A percentile compares a stretch with the other conserved stretches of the same genome.
phyloP scores from a whole-genome alignment of 2,888 invertebrate genomes.

The Agriotes lineatus region DNA sequence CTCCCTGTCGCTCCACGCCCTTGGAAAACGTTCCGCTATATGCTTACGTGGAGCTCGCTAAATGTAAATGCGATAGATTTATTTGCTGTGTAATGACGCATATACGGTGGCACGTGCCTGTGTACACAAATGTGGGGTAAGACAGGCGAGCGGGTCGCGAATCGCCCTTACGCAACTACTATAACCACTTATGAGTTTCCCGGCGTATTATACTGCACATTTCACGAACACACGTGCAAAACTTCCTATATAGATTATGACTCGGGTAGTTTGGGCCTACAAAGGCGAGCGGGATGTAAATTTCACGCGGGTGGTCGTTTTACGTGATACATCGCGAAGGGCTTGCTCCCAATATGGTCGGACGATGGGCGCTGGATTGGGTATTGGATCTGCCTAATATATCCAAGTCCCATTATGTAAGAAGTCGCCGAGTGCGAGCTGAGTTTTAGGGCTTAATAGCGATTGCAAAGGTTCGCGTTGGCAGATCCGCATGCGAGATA shows the following conservation, averaged over 20 bases:
- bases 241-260: conserved; percentile 34
- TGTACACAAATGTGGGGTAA: conserved; percentile 42
- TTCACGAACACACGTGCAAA: conserved; percentile 39
- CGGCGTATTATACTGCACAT: conserved; percentile 35
- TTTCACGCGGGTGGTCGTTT: conserved; percentile 13
- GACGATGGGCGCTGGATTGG: background rate
- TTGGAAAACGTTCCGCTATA: conserved; percentile 9
- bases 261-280: conserved; percentile 33
- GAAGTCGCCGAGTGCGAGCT: no score
- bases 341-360: background rate
- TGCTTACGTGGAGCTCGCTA: conserved; percentile 31
- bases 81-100: conserved; percentile 48
- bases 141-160: conserved; percentile 29
- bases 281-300: conserved; percentile 29
- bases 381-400: no score
- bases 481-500: no score
- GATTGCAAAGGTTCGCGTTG: no score
- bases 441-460: no score
- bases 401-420: no score
- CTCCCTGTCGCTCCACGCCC: no score
- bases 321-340: background rate
- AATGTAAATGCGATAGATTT: conserved; percentile 42
- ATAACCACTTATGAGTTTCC: conserved; percentile 41
- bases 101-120: conserved; percentile 43
- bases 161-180: conserved; percentile 37